Percentiles rank a stretch among this genome's conserved stretches.
Evolutionary conservation across 2,113 vertebrate genomes (phyloP).

Genomic region (Mugil cephalus): DNA sequence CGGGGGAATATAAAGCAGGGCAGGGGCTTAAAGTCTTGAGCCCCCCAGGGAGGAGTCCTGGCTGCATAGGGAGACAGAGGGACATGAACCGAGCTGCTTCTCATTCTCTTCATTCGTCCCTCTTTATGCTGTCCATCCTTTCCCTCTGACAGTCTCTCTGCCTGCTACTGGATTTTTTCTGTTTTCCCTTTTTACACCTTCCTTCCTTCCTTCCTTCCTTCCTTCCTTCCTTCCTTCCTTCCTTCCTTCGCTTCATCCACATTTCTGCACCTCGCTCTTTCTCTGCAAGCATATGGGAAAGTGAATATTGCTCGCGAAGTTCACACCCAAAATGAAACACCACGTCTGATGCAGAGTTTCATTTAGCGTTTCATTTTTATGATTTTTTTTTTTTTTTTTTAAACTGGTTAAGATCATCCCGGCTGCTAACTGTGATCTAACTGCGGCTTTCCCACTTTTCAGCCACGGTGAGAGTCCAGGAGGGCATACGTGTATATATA

Average conservation of each 20-base stretch:
- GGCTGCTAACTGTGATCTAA: conserved; percentile 36
- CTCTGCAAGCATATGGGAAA: conserved; percentile 57
- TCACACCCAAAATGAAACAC: conserved; percentile 74
- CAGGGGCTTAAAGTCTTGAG: conserved; percentile 93
- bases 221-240: conserved; percentile 14
- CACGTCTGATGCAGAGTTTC: conserved; percentile 35
- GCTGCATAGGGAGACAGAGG: conserved; percentile 89
- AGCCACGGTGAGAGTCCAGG: conserved; percentile 19
- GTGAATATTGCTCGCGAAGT: conserved; percentile 67
- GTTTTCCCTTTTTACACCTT: conserved; percentile 8
- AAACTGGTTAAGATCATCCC: conserved; percentile 40
- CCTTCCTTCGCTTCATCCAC: conserved; percentile 7
- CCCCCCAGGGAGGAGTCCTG: conserved; percentile 89
- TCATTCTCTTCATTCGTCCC: conserved; percentile 40
- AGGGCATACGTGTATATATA: conserved; percentile 16
- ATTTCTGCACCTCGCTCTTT: conserved; percentile 25
- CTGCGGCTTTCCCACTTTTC: conserved; percentile 36
- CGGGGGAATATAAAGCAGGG: conserved; percentile 98
- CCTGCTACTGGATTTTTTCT: conserved; percentile 31
- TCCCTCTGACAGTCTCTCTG: conserved; percentile 56
- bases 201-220: conserved; percentile 1
- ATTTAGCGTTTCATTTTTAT: no score
- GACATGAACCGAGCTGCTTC: conserved; percentile 80
- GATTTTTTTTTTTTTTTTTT: conserved; percentile 18
- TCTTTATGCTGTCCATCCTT: conserved; percentile 57